Evolutionary conservation across 1,140 invertebrate species (phyloP), one percentile per base, ranked within the genome.

Genomic region (Eumeta japonica): DNA sequence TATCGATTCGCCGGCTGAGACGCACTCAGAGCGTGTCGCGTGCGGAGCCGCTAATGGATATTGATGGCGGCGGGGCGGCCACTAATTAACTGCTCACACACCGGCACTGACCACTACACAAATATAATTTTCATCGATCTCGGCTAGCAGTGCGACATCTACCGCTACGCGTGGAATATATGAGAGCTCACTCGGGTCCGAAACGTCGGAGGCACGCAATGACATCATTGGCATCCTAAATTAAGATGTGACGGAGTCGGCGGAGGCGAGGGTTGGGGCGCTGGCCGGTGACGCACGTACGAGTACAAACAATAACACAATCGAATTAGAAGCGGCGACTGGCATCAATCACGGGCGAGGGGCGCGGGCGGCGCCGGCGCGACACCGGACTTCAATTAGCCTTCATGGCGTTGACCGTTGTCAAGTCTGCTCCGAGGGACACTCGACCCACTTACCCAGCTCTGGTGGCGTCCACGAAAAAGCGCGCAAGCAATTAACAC

Each of bases 331-430:
- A 52, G 52, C 44, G 37, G 30, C 53, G 58, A 48, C 51, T 51
- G 56, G 66, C 68, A 71, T 74, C 66, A 70, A 71, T 70, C 68
- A 66, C 62, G 55, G 60, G 61, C 62, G 66, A 61, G 55, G 64
- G 60, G 58, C 57, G 33, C 57, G 60, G 61, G 64, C 64, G 62
- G 55, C 62, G 60, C 56, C 57, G 33, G 57, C 47, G 52, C 68
- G 68, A 74, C 66, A 71, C 63, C 70, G 64, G 64, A 67, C 62
- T 74, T 70, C 68, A 74, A 74, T 74, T 74, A 74, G 63, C 57
- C 64, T 62, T n/a, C 59, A 59, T 55, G 61, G 58, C 55, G 58
- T 52, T 61, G 66, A 55, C 65, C 62, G 68, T 66, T 70, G 64
- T 62, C 68, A 55, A 7, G 5, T 62, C 60, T 63, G 52, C 58